Conservation (phyloP, 2,113 vertebrate genomes). For the Cyprinodon tularosa region DNA sequence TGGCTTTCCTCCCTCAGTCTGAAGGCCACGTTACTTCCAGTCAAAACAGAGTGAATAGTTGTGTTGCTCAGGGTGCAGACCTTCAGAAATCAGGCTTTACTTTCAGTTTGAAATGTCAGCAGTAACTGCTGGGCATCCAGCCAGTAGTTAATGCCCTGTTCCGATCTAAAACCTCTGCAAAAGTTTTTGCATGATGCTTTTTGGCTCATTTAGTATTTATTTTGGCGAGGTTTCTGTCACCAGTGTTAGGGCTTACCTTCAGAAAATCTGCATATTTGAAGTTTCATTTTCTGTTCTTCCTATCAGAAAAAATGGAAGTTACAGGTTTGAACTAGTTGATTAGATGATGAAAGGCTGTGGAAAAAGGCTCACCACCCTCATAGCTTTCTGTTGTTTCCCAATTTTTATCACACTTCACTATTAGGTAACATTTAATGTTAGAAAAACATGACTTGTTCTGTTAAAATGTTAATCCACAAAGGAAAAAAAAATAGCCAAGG, state of each 20-base stretch:
- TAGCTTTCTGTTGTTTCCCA: too few relatives aligned
- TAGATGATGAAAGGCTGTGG: not conserved
- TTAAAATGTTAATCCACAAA: too few relatives aligned
- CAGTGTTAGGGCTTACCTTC: not conserved
- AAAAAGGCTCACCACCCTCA: too few relatives aligned
- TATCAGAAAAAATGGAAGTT: not conserved
- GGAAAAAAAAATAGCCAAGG: too few relatives aligned
- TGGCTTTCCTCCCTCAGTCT: not conserved
- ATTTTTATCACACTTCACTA: not conserved
- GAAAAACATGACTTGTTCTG: not conserved
- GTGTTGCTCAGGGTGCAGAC: conserved; percentile 4
- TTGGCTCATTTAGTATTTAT: conserved; percentile 19
- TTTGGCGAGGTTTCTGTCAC: too few relatives aligned
- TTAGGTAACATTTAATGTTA: not conserved
- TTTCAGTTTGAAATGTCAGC: conserved; percentile 21
- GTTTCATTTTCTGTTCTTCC: not conserved
- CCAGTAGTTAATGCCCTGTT: not conserved
- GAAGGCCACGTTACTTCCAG: conserved; percentile 15
- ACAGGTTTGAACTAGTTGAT: not conserved
- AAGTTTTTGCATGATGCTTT: not conserved
- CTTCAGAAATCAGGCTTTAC: conserved; percentile 30
- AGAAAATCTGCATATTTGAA: not conserved
- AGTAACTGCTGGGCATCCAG: not conserved
- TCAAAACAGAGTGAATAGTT: conserved; percentile 29
- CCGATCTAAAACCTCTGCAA: not conserved